A percentile compares a stretch with the other conserved stretches of the same genome.
phyloP scores from a whole-genome alignment of 2,113 vertebrate species.

The Oceanodroma tethys region DNA sequence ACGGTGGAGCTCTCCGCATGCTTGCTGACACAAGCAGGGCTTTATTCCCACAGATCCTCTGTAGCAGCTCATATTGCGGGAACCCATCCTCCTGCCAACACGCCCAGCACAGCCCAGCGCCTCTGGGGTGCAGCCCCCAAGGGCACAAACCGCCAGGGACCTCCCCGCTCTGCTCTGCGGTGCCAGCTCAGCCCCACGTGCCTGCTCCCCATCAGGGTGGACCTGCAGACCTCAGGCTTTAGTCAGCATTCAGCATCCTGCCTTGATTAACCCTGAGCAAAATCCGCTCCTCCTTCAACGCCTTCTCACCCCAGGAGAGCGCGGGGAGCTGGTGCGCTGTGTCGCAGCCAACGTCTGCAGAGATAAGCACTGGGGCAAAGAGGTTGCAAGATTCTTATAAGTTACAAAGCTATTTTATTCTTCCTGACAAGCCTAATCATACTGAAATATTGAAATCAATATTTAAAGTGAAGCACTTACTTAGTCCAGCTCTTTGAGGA shows the following conservation, averaged over 20 bases:
- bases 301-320: not conserved
- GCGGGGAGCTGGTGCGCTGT: fast-evolving
- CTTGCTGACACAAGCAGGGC: not conserved
- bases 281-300: not conserved
- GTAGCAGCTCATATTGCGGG: not conserved
- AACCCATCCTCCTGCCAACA: not conserved
- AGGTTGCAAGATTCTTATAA: not conserved
- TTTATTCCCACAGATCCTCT: not conserved
- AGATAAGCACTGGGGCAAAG: not conserved
- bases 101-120: not conserved
- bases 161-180: not conserved
- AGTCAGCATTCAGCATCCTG: not conserved
- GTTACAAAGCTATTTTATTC: not conserved
- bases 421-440: not conserved
- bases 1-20: fast-evolving
- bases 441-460: no score
- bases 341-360: no score
- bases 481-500: slow-evolving; percentile 59
- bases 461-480: slow-evolving; percentile 10
- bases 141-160: not conserved
- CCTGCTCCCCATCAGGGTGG: not conserved
- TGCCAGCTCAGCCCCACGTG: not conserved
- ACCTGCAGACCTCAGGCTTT: not conserved
- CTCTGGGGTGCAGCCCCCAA: not conserved
- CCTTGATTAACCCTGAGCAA: not conserved